Evolutionary conservation across 2,113 vertebrate genomes (phyloP).

Genomic region (Tricholaema leucomelas): DNA sequence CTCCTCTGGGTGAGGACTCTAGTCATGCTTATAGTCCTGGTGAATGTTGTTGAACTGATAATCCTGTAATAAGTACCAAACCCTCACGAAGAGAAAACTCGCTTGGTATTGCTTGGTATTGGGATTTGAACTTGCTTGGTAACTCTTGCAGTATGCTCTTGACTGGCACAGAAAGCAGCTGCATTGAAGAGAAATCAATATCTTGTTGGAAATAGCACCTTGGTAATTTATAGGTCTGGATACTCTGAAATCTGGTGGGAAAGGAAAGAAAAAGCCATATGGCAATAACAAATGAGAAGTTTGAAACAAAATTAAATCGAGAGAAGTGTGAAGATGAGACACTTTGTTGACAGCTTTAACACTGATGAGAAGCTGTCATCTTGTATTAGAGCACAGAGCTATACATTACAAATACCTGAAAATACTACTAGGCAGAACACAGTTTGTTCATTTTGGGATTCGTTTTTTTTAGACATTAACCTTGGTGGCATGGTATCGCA

Average conservation of each 20-base stretch:
- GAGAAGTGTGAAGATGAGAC: neutral
- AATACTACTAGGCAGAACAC: neutral
- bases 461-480: neutral
- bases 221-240: neutral
- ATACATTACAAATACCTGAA: neutral
- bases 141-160: neutral
- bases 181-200: neutral
- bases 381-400: neutral
- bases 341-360: neutral
- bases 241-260: neutral
- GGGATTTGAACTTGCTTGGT: neutral
- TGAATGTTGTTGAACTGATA: accelerated
- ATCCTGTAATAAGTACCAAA: neutral
- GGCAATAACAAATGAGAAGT: neutral
- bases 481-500: neutral
- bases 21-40: neutral
- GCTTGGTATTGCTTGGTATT: no score
- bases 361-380: neutral
- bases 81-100: neutral
- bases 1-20: neutral
- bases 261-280: neutral
- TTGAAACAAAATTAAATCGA: neutral
- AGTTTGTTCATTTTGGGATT: neutral
- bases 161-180: neutral
- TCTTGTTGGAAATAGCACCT: neutral